Evolutionary conservation across 2,113 vertebrate genomes (phyloP), one percentile per base, ranked within the genome.

Genomic region (Emydura subglobosa): DNA sequence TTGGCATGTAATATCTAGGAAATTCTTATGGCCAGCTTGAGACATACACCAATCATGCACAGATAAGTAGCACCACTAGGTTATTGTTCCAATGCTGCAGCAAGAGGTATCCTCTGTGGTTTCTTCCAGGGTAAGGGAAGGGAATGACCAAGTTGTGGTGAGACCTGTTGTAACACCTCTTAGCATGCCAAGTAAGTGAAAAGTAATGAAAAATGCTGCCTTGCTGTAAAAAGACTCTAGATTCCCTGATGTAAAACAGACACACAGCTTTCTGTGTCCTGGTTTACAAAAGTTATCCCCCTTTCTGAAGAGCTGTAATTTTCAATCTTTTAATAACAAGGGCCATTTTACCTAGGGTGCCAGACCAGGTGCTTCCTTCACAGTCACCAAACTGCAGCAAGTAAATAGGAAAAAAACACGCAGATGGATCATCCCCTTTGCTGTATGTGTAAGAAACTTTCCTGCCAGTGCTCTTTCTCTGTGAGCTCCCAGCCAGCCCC

Each of bases 391-490:
- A 95, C 92, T 89, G 92, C 72, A 92, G 83, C 85, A 87, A 90
- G 90, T 34, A 93, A 93, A 92, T 91, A 90, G 81, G 88, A 91
- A 3, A 78, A 81, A 91, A 91, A 92, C 90, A 50, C 53, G 59
- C 59, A 94, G 86, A 68, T 94, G 90, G 61, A 86, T 86, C 55
- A 27, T 72, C 49, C 42, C 90, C 44, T 85, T 85, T n/a, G 2
- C 53, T 94, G 59, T 47, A 89, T 89, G 85, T 92, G 90, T 59
- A 89, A 0, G 34, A 87, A 54, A 44, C 87, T 83, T 91, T 88
- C 88, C 83, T 95, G 88, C 95, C 90, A 92, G 84, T 86, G 85
- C 79, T 85, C 31, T 83, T 92, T 92, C 79, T 39, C 59, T 90
- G 95, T 83, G 94, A 95, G 88, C 3, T 7, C 49, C n/a, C 12